A percentile compares a stretch with the other conserved stretches of the same genome.
Evolutionary conservation across 2,797 vertebrate genomes (phyloP).

Genomic region (Thripadectes ignobilis): DNA sequence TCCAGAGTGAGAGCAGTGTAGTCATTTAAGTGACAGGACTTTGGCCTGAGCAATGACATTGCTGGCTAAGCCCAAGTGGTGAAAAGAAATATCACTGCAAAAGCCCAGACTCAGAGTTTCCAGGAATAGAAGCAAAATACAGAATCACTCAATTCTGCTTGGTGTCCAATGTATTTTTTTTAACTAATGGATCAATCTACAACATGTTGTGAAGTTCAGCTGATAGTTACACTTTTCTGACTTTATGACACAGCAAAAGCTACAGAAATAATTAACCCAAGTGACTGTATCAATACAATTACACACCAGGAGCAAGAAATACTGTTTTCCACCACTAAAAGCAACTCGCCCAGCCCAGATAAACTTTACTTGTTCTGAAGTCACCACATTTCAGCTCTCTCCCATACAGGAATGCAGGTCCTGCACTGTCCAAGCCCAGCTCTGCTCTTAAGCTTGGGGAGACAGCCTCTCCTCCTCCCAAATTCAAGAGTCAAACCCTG

Average conservation of each 20-base stretch:
- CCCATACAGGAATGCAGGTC: not conserved
- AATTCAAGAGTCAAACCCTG: not conserved
- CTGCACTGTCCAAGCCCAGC: not conserved
- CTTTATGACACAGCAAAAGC: not conserved
- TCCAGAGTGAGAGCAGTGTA: not conserved
- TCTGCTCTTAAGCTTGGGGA: no score
- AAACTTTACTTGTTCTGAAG: not conserved
- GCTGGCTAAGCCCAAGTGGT: not conserved
- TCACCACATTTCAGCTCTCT: not conserved
- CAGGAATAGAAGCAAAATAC: not conserved
- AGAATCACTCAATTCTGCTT: not conserved
- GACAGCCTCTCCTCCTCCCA: not conserved
- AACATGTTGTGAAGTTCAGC: not conserved
- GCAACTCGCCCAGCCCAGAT: not conserved
- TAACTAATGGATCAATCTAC: not conserved
- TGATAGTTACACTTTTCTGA: not conserved
- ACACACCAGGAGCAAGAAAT: not conserved
- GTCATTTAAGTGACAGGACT: not conserved
- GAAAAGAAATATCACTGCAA: not conserved
- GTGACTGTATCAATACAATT: not conserved
- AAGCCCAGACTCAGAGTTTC: not conserved
- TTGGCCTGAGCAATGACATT: rapidly evolving
- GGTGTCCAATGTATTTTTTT: not conserved
- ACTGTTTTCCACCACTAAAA: not conserved
- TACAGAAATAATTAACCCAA: not conserved